A percentile compares a stretch with the other conserved stretches of the same genome.
These are phyloP conservation scores for Apis cerana DNA, from an alignment of 1,140 invertebrate species.

Conservation along the genomic window DNA sequence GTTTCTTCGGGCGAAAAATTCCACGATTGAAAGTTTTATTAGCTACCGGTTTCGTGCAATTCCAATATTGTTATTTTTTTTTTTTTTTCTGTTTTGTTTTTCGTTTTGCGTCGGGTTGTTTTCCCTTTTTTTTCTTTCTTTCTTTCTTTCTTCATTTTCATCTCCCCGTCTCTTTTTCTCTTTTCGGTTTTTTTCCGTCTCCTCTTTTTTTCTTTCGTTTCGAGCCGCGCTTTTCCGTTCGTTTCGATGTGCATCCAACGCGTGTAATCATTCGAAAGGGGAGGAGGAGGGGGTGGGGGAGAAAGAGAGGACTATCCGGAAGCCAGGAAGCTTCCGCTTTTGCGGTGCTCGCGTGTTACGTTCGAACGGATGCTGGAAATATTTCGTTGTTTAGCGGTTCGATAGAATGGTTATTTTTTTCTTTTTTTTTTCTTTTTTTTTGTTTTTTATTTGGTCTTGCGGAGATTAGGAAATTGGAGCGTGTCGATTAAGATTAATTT, in stretches of 20 bases:
- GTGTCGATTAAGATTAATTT: no score
- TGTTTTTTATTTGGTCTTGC: no score
- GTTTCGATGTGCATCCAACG: neutral
- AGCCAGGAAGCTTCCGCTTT: constrained; percentile 5
- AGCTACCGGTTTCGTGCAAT: constrained; percentile 13
- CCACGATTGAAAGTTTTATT: constrained; percentile 61
- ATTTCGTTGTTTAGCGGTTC: neutral
- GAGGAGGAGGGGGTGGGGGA: no score
- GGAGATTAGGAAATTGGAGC: no score
- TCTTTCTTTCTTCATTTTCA: neutral
- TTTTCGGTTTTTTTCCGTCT: neutral
- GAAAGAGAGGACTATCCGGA: neutral
- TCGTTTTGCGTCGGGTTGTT: no score
- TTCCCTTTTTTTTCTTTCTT: neutral
- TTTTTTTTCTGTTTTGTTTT: no score
- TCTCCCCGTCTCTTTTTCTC: neutral
- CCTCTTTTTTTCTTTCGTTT: neutral
- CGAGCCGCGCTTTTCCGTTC: neutral
- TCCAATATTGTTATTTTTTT: neutral
- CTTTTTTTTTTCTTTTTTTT: neutral
- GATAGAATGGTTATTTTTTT: neutral
- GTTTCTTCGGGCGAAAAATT: constrained; percentile 15
- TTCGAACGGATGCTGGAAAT: constrained; percentile 3
- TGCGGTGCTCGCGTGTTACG: neutral
- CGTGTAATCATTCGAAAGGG: constrained; percentile 12